Base-by-base conservation (phyloP, 2,888 invertebrate genomes). In the Amiota communis region DNA sequence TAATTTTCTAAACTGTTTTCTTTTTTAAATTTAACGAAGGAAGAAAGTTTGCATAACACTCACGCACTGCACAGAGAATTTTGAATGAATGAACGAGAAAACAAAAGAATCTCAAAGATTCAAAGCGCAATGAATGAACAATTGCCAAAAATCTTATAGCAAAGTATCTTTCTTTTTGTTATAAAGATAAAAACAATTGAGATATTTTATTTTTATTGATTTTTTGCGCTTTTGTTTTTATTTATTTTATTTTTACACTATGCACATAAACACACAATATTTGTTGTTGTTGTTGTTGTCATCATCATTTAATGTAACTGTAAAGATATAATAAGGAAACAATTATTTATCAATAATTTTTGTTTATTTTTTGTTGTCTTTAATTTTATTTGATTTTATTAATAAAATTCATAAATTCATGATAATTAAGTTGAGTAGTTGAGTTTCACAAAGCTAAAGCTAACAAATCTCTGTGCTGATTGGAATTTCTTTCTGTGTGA, bases 11-110 rank as follows among this genome's bases (percentile, higher is more conserved):
- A 71, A 71, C 69, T 15, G 13, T 65, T 73, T 65, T 63, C 10
- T 2, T 57, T 8, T 53, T 63, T 57, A 23, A 61, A 17, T 65
- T 74, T 6, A 65, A n/a, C 48, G 64, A 59, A 15, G 70, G 65
- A 15, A 56, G 9, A 78, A 75, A 53, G 82, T 85, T 83, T 83
- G 85, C 83, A 83, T 84, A 83, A 83, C 85, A 83, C 83, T 81
- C 82, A 81, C 83, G 80, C 72, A 71, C 68, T 6, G 36, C 36
- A 36, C 36, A 36, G 6, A 36, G 36, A 36, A n/a, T n/a, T n/a
- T n/a, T n/a, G n/a, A 36, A 36, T 36, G 36, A 74, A 75, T 76
- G 72, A 76, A 56, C 56, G 56, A 1, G 17, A n/a, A 17, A 13
- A 56, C 56, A 13, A 13, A 56, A n/a, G 56, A 17, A 56, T 2